phyloP scores from a whole-genome alignment of 2,113 vertebrate genomes.

The Morone saxatilis region DNA sequence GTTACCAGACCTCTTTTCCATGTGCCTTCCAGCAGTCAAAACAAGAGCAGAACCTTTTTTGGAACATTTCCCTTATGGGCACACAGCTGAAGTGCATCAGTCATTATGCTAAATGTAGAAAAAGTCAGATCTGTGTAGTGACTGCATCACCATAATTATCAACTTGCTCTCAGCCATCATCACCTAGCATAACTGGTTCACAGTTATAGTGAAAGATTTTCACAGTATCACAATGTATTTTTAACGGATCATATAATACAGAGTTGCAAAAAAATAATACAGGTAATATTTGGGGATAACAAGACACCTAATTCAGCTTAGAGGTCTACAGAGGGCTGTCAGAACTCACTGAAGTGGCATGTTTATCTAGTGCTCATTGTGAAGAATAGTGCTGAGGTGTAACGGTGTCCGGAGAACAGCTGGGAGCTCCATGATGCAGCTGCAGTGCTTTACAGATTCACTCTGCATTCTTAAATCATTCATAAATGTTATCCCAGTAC shows the following conservation, averaged over 20 bases:
- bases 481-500: conserved; percentile 74
- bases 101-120: conserved; percentile 11
- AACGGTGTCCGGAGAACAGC: conserved; percentile 23
- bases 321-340: conserved; percentile 6
- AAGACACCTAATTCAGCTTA: conserved; percentile 4
- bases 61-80: not conserved
- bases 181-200: conserved; percentile 24
- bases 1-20: conserved; percentile 1
- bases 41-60: conserved; percentile 13
- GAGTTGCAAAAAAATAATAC: not conserved
- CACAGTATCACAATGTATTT: conserved; percentile 31
- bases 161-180: conserved; percentile 28
- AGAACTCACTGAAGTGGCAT: conserved; percentile 1
- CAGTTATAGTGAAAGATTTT: conserved; percentile 17
- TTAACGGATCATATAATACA: not conserved
- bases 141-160: conserved; percentile 22
- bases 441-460: conserved; percentile 56
- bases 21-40: conserved; percentile 9
- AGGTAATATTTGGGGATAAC: not conserved
- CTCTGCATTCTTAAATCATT: conserved; percentile 75
- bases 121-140: conserved; percentile 15
- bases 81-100: conserved; percentile 3
- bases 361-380: conserved; percentile 9
- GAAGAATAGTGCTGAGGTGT: conserved; percentile 11
- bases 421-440: conserved; percentile 48